phyloP scores from a whole-genome alignment of 2,113 vertebrate genomes.

The Toxostoma redivivum region DNA sequence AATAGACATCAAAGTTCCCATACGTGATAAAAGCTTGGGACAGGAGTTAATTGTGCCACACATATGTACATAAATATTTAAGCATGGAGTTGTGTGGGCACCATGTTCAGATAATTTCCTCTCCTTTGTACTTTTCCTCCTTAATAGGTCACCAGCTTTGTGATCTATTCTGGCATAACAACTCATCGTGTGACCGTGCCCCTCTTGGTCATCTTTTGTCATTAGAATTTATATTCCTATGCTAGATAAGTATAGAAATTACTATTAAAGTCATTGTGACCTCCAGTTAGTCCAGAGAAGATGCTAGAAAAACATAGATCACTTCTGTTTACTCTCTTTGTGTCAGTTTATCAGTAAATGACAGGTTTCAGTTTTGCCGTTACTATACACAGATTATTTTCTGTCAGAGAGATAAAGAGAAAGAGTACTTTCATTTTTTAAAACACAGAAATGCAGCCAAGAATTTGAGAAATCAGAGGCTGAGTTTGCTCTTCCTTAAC shows the following conservation, averaged over 20 bases:
- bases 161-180: neutral
- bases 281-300: neutral
- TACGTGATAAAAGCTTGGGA: neutral
- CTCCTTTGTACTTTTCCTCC: neutral
- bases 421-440: neutral
- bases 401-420: neutral
- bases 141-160: neutral
- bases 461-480: neutral
- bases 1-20: neutral
- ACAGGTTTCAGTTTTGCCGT: neutral
- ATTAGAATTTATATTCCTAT: neutral
- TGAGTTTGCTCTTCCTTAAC: neutral
- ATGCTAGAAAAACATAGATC: neutral
- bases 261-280: neutral
- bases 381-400: neutral
- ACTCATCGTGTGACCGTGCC: accelerated
- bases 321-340: neutral
- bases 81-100: neutral
- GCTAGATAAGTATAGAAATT: neutral
- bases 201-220: neutral
- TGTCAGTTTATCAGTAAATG: neutral
- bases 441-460: neutral
- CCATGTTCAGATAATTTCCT: neutral
- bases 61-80: neutral
- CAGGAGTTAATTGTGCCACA: neutral